Percentiles rank a stretch among this genome's conserved stretches.
phyloP scores from a whole-genome alignment of 1,140 invertebrate species.

The Thaumatotibia leucotreta region DNA sequence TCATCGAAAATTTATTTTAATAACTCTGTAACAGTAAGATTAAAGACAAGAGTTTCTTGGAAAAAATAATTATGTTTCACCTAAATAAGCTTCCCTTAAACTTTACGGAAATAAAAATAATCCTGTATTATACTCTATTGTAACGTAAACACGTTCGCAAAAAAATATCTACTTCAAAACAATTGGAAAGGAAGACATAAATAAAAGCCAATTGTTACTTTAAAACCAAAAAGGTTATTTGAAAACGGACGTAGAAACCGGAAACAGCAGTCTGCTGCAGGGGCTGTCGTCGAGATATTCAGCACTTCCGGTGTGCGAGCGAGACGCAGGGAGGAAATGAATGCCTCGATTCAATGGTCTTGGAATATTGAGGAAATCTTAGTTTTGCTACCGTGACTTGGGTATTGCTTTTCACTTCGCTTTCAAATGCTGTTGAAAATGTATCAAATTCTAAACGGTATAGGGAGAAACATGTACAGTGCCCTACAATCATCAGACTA shows the following conservation, averaged over 20 bases:
- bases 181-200: constrained; percentile 29
- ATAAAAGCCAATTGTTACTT: constrained; percentile 33
- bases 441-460: too few relatives aligned
- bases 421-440: neutral
- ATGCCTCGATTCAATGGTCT: constrained; percentile 40
- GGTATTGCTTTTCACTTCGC: neutral
- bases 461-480: too few relatives aligned
- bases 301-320: constrained; percentile 37
- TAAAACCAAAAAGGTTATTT: constrained; percentile 44
- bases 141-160: too few relatives aligned
- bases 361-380: constrained; percentile 9
- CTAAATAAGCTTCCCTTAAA: too few relatives aligned
- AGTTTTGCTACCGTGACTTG: neutral
- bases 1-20: too few relatives aligned
- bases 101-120: too few relatives aligned
- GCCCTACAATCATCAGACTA: too few relatives aligned
- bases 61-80: too few relatives aligned
- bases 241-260: constrained; percentile 50
- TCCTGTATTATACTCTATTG: too few relatives aligned
- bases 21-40: too few relatives aligned
- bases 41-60: too few relatives aligned
- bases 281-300: constrained; percentile 45
- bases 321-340: constrained; percentile 47
- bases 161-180: neutral
- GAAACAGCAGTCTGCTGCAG: constrained; percentile 53